Evolutionary conservation across 2,888 invertebrate genomes (phyloP).

Genomic region (Perizoma affinitatum): DNA sequence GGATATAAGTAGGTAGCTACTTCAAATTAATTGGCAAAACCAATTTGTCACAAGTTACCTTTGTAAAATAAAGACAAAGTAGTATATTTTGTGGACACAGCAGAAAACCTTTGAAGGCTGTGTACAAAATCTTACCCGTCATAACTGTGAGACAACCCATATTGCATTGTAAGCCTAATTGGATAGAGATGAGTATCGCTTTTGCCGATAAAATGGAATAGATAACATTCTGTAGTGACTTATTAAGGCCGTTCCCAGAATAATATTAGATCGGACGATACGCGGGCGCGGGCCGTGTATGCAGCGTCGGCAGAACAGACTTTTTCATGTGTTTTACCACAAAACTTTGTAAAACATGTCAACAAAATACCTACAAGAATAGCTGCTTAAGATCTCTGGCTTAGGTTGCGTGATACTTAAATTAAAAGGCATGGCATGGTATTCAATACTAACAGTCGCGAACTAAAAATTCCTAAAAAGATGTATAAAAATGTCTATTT

Average conservation of each 20-base stretch:
- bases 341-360: neutral
- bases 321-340: neutral
- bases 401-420: no score
- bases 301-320: slow-evolving; percentile 56
- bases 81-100: no score
- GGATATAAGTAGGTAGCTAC: no score
- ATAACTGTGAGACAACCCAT: slow-evolving; percentile 79
- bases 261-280: slow-evolving; percentile 84
- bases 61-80: no score
- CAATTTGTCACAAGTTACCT: no score
- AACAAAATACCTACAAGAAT: no score
- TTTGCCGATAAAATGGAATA: slow-evolving; percentile 82
- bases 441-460: no score
- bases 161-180: slow-evolving; percentile 84
- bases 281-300: slow-evolving; percentile 65
- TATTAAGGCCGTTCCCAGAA: slow-evolving; percentile 86
- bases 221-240: slow-evolving; percentile 85
- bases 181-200: slow-evolving; percentile 82
- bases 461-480: no score
- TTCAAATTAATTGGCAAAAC: no score
- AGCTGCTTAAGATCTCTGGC: neutral
- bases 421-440: no score
- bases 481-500: no score
- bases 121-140: slow-evolving; percentile 49
- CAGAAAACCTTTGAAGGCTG: neutral